Base-by-base conservation (phyloP, 2,888 invertebrate species). In the Mamestra brassicae region DNA sequence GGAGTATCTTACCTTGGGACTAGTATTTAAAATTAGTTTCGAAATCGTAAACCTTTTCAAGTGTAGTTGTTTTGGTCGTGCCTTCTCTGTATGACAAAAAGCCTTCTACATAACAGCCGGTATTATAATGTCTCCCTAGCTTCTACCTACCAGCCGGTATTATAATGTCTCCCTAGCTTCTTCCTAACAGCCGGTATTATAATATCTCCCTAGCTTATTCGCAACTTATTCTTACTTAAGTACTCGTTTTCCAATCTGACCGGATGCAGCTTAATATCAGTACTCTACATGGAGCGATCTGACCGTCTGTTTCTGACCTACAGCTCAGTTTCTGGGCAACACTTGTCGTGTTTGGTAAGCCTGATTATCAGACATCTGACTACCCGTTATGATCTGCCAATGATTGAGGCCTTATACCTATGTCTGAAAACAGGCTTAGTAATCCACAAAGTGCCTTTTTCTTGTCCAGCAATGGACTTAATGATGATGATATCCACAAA, bases 341-440 rank as follows among this genome's bases (percentile, higher is more conserved):
- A 4, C 4, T n/a, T n/a, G n/a, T n/a, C n/a, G n/a, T n/a, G n/a
- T 17, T 64, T 52, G 8, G 8, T 42, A 42, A 42, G 52, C 42
- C 65, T 47, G 15, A 13, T n/a, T 55, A 15, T 13, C n/a, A 15
- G 13, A 26, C 45, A 36, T 45, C 4, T 17, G 26, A 45, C 38
- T 15, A 42, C 17, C 55, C 13, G 6, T 57, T 13, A 34, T 15
- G 36, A n/a, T 17, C n/a, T 42, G 17, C 11, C 1, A n/a, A n/a
- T 76, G 42, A 52, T 81, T 50, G 55, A 52, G 42, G 6, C 55
- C 7, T 61, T 65, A 17, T 76, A n/a, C 38, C 11, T 52, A 6
- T 11, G 2, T 71, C n/a, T 26, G 36, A n/a, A 66, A 67, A 47
- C 5, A 34, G 15, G 11, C 38, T 74, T 42, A 13, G 8, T 57